These are phyloP conservation scores for Dermolepida albohirtum DNA, from an alignment of 2,888 invertebrate species.

Conservation along the genomic window DNA sequence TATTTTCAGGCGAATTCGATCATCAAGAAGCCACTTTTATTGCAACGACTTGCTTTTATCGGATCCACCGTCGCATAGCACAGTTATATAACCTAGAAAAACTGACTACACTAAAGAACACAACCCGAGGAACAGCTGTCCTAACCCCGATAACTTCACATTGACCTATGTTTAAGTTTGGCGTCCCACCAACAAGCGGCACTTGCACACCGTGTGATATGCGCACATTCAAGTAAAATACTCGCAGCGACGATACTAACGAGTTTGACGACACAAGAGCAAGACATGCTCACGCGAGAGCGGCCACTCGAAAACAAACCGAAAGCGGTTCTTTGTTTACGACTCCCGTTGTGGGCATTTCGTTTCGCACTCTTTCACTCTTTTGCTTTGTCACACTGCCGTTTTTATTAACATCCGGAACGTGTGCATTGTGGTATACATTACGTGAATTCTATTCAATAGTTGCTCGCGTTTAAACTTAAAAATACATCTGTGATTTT, in stretches of 20 bases:
- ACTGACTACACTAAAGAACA: background rate
- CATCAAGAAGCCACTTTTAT: slow-evolving; percentile 12
- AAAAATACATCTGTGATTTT: background rate
- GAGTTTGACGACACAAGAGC: no score
- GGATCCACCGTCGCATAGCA: slow-evolving; percentile 34
- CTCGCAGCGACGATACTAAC: no score
- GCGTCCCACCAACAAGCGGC: slow-evolving; percentile 10
- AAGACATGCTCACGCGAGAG: slow-evolving; percentile 21
- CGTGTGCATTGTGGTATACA: background rate
- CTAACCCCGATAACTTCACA: slow-evolving; percentile 38
- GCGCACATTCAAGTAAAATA: no score
- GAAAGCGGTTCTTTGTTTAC: slow-evolving; percentile 37
- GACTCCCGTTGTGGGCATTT: background rate
- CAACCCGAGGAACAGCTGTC: slow-evolving; percentile 4
- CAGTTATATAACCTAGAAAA: slow-evolving; percentile 38
- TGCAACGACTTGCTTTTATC: slow-evolving; percentile 4
- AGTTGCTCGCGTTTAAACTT: no score
- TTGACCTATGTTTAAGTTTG: slow-evolving; percentile 28
- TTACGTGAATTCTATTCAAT: background rate
- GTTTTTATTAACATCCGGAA: slow-evolving; percentile 7
- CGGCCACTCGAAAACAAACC: slow-evolving; percentile 24
- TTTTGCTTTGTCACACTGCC: background rate
- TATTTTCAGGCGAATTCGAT: background rate
- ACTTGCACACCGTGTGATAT: slow-evolving; percentile 11
- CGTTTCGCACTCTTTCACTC: slow-evolving; percentile 9